Base-by-base conservation (phyloP, 2,113 vertebrate species). In the Oncorhynchus gorbuscha region DNA sequence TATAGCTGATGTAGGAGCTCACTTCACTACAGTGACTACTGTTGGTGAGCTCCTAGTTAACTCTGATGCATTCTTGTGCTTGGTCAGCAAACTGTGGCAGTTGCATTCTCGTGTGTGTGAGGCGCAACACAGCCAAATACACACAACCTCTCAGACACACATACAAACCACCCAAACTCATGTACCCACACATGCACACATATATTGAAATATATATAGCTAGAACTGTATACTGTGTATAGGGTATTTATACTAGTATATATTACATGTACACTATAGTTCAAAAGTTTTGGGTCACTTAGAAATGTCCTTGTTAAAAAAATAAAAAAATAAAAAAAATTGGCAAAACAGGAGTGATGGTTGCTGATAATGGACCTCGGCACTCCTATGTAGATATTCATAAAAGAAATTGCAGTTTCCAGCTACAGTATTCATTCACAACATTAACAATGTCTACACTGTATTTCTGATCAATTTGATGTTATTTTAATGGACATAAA, bases 101-200 rank as follows among this genome's bases (percentile, higher is more conserved):
- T 70, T 72, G 64, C 86, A 91, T 93, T 93, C 86, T 93, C 87
- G 82, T 28, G 35, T 83, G 73, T 82, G 73, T 79, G 83, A 88
- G 80, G 80, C 71, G 78, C n/a, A 76, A 80, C 71, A 83, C 82
- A 71, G 80, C 78, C 72, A 78, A 69, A 83, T 73, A 64, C 45
- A 76, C 70, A 35, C 20, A 9, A 26, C 65, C 49, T 77, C 73
- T 65, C 72, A 55, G 80, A 78, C 74, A 84, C 72, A 79, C 30
- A 22, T 67, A 64, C 30, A 79, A 67, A 45, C 20, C 68, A 76
- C n/a, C 22, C 71, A 74, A 65, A 35, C 48, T 5, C 66, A 22
- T 45, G 69, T 61, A 68, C n/a, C 13, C 14, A 64, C 58, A 72
- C 59, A 67, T 69, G 20, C 11, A 73, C 30, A 64, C 61, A 39